Percentiles rank a stretch among this genome's conserved stretches.
These are phyloP conservation scores for Dolichallabes microphthalmus DNA, from an alignment of 2,113 vertebrate genomes.

Conservation along the genomic window DNA sequence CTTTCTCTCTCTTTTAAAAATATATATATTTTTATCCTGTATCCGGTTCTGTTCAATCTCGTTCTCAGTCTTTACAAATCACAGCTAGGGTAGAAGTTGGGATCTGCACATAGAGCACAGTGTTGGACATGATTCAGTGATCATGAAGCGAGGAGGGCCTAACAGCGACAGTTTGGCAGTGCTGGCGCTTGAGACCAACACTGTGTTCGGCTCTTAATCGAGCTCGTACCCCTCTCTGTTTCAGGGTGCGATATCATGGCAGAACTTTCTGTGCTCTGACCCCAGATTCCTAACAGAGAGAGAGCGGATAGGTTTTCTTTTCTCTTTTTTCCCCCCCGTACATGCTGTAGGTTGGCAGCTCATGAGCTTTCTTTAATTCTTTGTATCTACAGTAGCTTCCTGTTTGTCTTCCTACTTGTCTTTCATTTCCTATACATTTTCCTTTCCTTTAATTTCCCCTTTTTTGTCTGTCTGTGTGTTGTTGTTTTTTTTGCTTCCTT, in stretches of 20 bases:
- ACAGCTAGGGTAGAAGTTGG: background rate
- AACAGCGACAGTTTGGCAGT: background rate
- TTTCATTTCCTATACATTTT: background rate
- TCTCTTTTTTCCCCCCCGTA: no score
- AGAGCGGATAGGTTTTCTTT: background rate
- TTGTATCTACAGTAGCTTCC: background rate
- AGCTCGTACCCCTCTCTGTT: background rate
- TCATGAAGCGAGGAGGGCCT: background rate
- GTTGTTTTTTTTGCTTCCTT: background rate
- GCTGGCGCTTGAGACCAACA: background rate
- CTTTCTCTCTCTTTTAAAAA: no score
- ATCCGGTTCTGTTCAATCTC: background rate
- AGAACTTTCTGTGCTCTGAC: background rate
- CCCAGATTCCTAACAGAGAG: background rate
- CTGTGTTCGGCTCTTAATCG: background rate
- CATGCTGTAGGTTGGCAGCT: conserved; percentile 9
- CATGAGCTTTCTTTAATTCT: background rate
- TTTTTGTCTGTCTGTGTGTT: background rate
- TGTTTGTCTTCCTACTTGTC: background rate
- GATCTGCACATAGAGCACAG: background rate
- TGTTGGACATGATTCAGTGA: background rate
- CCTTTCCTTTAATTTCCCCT: background rate
- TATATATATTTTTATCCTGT: no score
- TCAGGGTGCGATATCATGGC: background rate
- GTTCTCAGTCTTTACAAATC: background rate